Evolutionary conservation across 1,140 invertebrate genomes (phyloP).

Genomic region (Drosophila ogumai): DNA sequence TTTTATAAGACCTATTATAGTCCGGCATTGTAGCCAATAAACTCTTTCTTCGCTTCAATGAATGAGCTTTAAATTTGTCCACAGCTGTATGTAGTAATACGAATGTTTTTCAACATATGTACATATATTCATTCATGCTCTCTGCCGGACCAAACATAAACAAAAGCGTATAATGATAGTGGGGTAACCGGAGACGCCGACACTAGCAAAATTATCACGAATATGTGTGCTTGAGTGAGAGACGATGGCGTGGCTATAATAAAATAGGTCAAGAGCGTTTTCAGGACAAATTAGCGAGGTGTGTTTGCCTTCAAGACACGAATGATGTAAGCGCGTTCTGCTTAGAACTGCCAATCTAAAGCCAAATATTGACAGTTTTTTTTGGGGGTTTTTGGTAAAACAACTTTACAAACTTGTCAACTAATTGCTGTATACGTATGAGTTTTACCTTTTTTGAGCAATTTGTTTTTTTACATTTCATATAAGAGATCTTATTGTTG

Average conservation of each 20-base stretch:
- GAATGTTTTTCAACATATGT: slow-evolving; percentile 6
- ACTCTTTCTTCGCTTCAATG: background rate
- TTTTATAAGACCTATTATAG: background rate
- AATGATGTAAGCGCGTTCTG: slow-evolving; percentile 55
- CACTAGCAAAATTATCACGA: slow-evolving; percentile 8
- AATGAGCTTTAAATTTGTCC: slow-evolving; percentile 1
- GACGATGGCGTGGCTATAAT: slow-evolving; percentile 25
- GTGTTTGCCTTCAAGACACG: slow-evolving; percentile 48
- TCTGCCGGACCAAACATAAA: slow-evolving; percentile 51
- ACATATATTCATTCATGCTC: slow-evolving; percentile 58
- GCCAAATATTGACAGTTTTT: slow-evolving; percentile 40
- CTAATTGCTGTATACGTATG: slow-evolving; percentile 41
- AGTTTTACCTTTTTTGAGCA: background rate
- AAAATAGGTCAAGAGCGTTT: slow-evolving; percentile 74
- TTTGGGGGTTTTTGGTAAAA: slow-evolving; percentile 37
- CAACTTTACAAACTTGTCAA: slow-evolving; percentile 43
- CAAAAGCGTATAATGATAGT: slow-evolving; percentile 81
- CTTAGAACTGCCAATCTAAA: slow-evolving; percentile 38
- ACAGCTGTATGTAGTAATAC: slow-evolving; percentile 11
- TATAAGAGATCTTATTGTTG: background rate
- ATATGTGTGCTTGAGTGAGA: slow-evolving; percentile 21
- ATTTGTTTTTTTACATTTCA: too few relatives aligned
- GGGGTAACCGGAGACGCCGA: slow-evolving; percentile 37
- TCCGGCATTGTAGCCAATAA: background rate
- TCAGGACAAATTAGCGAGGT: slow-evolving; percentile 75